Base-by-base conservation (phyloP, 1,140 invertebrate genomes). In the Orius insidiosus region DNA sequence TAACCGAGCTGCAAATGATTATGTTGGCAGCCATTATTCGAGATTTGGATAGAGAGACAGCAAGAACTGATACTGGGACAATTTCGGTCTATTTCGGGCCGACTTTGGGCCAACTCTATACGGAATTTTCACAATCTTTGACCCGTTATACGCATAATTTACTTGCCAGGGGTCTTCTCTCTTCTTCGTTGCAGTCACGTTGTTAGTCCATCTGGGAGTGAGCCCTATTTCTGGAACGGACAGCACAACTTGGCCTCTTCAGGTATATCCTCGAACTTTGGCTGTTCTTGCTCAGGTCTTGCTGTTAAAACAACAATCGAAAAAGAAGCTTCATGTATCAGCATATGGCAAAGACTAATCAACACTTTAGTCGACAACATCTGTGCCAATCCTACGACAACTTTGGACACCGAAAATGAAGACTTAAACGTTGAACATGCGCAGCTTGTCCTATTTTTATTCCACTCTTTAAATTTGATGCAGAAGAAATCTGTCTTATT, bases 401-500 rank as follows among this genome's bases (percentile, higher is more conserved):
- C 69, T 54, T 55, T 69, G 59, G 64, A 74, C 49, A 62, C 71
- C 15, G 76, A 80, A 52, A 76, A 75, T 59, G 77, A 80, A 69
- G 88, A 94, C 69, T 66, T 97, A 31, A 96, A 96, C 64, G 87
- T 95, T 7, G 93, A 97, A 61, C 92, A 97, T 64, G 80, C 88
- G 0, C 90, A 96, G 59, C 65, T 96, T 7, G 64, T 97, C 49
- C 68, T 97, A 0, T 94, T 95, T 60, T 65, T 96, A 1, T 96
- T 96, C 60, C 90, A 96, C 62, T 87, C 86, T 2, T 62, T 96
- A 18, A 90, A 87, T 56, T 65, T 96, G 18, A 94, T 94, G 85
- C 87, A 95, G 63, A 96, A 95, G 62, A 96, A 96, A 63, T 80
- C 81, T 2, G 83, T 97, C 1, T 64, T 96, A n/a, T 66, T 94